Evolutionary conservation across 2,113 vertebrate genomes (phyloP).

Genomic region (Sorex fumeus): DNA sequence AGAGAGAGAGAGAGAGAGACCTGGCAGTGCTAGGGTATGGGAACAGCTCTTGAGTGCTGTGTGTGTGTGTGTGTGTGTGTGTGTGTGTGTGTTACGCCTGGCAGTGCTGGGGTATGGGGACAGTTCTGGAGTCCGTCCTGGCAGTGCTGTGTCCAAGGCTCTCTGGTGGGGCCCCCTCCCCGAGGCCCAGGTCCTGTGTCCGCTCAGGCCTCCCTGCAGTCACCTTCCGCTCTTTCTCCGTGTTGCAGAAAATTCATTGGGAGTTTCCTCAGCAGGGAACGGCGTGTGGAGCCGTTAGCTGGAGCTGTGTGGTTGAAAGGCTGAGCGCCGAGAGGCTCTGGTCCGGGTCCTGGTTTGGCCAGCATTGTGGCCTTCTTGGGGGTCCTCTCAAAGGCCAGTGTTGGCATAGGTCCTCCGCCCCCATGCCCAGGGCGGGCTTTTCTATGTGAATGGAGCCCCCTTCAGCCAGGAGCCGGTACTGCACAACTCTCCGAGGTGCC

Average conservation of each 20-base stretch:
- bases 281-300: neutral
- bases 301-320: neutral
- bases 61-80: too few species aligned
- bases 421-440: neutral
- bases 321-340: neutral
- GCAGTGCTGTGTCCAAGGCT: too few species aligned
- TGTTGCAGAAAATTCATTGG: neutral
- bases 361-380: constrained; percentile 24
- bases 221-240: neutral
- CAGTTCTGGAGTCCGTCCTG: too few species aligned
- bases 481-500: neutral
- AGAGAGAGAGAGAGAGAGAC: too few species aligned
- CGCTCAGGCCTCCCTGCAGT: neutral
- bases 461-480: constrained; percentile 3
- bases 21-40: too few species aligned
- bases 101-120: too few species aligned
- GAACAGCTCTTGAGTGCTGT: too few species aligned
- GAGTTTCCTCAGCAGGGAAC: neutral
- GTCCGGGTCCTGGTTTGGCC: neutral
- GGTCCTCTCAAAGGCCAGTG: neutral
- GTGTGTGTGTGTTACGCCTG: too few species aligned
- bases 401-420: neutral
- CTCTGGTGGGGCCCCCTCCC: too few species aligned
- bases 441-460: constrained; percentile 40
- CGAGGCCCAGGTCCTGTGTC: neutral